These are phyloP conservation scores for Drosophila punjabiensis DNA, from an alignment of 1,140 invertebrate species.

Conservation along the genomic window DNA sequence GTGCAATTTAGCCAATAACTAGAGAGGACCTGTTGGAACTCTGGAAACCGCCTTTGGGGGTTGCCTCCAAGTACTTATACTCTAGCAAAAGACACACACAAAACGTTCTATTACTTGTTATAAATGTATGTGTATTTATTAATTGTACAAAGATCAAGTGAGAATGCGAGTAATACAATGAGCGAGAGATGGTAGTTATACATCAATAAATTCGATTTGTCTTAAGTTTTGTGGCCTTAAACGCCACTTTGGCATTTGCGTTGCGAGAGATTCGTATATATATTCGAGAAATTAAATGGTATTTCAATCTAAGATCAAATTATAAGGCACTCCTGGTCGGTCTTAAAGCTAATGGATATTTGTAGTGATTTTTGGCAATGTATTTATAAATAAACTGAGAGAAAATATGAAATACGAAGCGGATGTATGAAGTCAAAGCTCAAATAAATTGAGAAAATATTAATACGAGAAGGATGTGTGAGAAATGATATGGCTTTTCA, in stretches of 20 bases:
- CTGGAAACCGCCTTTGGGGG: conserved; percentile 10
- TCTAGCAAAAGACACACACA: conserved; percentile 44
- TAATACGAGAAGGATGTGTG: not conserved
- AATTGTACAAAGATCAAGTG: conserved; percentile 30
- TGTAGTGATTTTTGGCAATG: conserved; percentile 8
- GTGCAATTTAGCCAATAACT: conserved; percentile 31
- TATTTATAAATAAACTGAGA: conserved; percentile 23
- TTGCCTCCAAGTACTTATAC: conserved; percentile 14
- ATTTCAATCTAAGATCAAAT: conserved; percentile 2
- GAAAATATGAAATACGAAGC: not conserved
- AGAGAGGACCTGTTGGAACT: conserved; percentile 5
- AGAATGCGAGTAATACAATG: conserved; percentile 9
- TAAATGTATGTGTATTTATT: conserved; percentile 40
- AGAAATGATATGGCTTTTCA: conserved; percentile 3
- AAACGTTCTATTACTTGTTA: conserved; percentile 20
- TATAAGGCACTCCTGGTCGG: not conserved
- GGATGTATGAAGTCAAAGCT: no score
- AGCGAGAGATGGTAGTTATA: conserved; percentile 13
- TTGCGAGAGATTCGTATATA: conserved; percentile 12
- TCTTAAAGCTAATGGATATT: not conserved
- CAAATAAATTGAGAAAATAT: no score
- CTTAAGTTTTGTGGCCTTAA: conserved; percentile 14
- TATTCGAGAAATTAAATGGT: conserved; percentile 5
- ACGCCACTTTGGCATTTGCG: conserved; percentile 10
- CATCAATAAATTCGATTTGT: not conserved